Evolutionary conservation across 92 coral and sea anemone species (phyloP).

Genomic region (Phenganax marumi): DNA sequence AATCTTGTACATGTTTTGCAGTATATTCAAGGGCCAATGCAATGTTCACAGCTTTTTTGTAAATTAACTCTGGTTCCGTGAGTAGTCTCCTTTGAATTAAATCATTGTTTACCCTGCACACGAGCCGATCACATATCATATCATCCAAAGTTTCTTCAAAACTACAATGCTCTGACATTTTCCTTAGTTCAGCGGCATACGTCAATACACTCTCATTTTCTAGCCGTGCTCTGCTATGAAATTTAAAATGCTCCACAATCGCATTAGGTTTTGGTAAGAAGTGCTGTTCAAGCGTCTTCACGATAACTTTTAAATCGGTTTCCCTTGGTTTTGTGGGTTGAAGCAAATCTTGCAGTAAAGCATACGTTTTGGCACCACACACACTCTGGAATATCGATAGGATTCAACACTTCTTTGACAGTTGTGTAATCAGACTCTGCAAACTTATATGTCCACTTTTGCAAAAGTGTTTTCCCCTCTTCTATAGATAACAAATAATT

Average conservation of each 20-base stretch:
- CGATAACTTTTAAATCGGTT: neutral
- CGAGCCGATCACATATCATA: slow-evolving; percentile 55
- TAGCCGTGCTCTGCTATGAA: neutral
- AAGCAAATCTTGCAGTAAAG: neutral
- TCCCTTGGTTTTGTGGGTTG: neutral
- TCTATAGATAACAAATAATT: slow-evolving; percentile 44
- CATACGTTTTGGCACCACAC: slow-evolving; percentile 46
- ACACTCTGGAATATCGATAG: slow-evolving; percentile 58
- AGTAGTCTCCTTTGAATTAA: neutral
- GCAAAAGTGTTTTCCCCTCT: slow-evolving; percentile 24
- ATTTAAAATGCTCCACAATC: slow-evolving; percentile 4
- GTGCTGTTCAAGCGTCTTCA: neutral
- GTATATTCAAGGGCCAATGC: neutral
- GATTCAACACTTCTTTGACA: slow-evolving; percentile 45
- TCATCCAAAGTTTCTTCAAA: slow-evolving; percentile 39
- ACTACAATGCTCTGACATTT: neutral
- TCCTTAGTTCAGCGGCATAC: neutral
- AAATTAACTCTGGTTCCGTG: neutral
- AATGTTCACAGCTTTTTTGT: neutral
- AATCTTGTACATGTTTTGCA: neutral
- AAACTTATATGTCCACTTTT: slow-evolving; percentile 49
- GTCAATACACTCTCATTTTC: neutral
- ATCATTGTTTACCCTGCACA: slow-evolving; percentile 40
- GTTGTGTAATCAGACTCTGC: slow-evolving; percentile 40
- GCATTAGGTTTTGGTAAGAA: neutral